phyloP scores from a whole-genome alignment of 2,113 vertebrate genomes.

The Fulica atra region DNA sequence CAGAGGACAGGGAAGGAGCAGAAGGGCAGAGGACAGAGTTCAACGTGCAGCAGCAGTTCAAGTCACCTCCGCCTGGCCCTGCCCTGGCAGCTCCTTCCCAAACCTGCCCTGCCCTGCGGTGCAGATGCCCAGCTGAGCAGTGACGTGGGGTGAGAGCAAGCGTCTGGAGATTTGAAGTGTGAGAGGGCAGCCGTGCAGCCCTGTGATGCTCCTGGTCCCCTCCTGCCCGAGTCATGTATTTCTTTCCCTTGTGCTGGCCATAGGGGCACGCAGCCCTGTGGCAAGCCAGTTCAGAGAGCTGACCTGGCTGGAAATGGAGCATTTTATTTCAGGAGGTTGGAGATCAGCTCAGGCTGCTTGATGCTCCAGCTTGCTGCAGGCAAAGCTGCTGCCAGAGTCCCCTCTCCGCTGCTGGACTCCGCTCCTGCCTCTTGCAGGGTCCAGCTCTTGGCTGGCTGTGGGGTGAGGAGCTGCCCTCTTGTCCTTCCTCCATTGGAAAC shows the following conservation, averaged over 20 bases:
- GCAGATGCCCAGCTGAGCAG: accelerated
- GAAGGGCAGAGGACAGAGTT: background rate
- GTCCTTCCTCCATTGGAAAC: background rate
- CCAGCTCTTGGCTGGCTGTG: background rate
- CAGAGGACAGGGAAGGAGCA: background rate
- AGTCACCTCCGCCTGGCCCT: background rate
- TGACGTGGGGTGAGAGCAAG: background rate
- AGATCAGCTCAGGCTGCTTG: background rate
- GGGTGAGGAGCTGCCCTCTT: background rate
- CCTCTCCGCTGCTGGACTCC: background rate
- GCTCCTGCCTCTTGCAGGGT: background rate
- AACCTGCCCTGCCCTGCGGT: background rate
- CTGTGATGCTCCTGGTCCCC: background rate
- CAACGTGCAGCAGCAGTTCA: accelerated
- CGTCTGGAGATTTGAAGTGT: background rate
- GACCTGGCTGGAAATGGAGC: background rate
- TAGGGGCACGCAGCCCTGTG: background rate
- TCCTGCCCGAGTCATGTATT: accelerated
- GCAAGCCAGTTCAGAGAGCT: background rate
- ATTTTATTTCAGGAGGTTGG: background rate
- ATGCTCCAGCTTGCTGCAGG: background rate
- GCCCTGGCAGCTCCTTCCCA: background rate
- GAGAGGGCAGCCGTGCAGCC: accelerated
- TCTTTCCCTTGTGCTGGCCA: background rate
- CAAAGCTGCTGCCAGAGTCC: background rate